Base-by-base conservation (phyloP, 2,113 vertebrate genomes). In the Cacatua alba region DNA sequence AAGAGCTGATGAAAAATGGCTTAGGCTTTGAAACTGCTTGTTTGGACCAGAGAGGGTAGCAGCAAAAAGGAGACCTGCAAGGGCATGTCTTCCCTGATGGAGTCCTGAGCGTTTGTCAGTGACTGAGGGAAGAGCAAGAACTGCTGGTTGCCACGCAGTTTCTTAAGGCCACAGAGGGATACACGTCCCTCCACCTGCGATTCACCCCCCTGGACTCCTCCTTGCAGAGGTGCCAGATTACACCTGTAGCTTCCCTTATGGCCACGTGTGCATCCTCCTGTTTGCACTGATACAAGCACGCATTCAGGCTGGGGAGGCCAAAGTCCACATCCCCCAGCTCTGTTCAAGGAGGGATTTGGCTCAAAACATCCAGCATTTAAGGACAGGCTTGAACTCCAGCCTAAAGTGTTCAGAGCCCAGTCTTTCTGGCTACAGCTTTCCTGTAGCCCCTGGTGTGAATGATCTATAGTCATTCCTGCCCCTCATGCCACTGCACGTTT, bases 201-300 rank as follows among this genome's bases (percentile, higher is more conserved):
- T 37, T 69, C 39, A 48, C 3, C 1, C 16, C 8, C 23, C 8
- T 4, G 33, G 60, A 24, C 10, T 14, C 39, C 28, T 84, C 46
- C 67, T 53, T 13, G 21, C 20, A 80, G 67, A 90, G 28, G 8
- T 57, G 37, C 37, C 49, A 57, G 37, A 49, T 51, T 55, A 74
- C 11, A 64, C 13, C 39, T 8, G 1, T 2, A 57, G 62, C 19
- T 57, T 85, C 48, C n/a, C 70, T 57, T 57, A 33, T 0, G 0
- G 43, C 25, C 52, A 71, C 0, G 0, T 0, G 0, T 17, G 9
- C 60, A 39, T 60, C 37, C 16, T 83, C 53, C 63, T 67, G 28
- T 53, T 46, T 57, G 53, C 37, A 67, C 10, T 2, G 2, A 60
- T 2, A 51, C 7, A 46, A 62, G 46, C 64, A 81, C 0, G 0